phyloP scores from a whole-genome alignment of 2,797 vertebrate species.

The Pelochelys cantorii region DNA sequence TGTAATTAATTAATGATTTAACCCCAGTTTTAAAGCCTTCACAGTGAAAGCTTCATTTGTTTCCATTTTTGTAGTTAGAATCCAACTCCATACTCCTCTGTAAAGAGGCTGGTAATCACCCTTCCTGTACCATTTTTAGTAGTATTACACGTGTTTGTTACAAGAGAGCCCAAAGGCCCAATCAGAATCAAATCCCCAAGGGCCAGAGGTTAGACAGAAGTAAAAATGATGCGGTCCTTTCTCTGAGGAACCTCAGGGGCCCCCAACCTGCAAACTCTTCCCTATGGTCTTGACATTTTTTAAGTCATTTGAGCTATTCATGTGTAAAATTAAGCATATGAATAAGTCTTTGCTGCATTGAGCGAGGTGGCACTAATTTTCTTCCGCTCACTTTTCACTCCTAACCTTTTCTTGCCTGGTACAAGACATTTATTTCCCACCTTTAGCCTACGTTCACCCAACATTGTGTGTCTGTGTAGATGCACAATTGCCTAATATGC shows the following conservation, averaged over 20 bases:
- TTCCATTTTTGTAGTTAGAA: neutral
- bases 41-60: neutral
- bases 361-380: neutral
- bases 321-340: neutral
- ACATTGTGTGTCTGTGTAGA: neutral
- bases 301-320: neutral
- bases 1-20: neutral
- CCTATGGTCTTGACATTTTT: neutral
- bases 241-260: neutral
- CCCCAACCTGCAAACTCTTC: neutral
- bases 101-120: neutral
- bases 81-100: neutral
- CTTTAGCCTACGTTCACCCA: neutral
- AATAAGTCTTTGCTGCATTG: neutral
- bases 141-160: neutral
- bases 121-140: neutral
- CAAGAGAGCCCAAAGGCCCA: neutral
- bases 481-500: neutral
- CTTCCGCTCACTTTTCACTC: neutral
- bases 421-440: neutral
- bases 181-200: neutral
- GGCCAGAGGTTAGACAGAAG: neutral
- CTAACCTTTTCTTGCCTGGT: neutral
- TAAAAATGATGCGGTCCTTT: neutral
- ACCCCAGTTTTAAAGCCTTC: neutral